Conservation (phyloP, 2,113 vertebrate species). For the Prinia subflava region DNA sequence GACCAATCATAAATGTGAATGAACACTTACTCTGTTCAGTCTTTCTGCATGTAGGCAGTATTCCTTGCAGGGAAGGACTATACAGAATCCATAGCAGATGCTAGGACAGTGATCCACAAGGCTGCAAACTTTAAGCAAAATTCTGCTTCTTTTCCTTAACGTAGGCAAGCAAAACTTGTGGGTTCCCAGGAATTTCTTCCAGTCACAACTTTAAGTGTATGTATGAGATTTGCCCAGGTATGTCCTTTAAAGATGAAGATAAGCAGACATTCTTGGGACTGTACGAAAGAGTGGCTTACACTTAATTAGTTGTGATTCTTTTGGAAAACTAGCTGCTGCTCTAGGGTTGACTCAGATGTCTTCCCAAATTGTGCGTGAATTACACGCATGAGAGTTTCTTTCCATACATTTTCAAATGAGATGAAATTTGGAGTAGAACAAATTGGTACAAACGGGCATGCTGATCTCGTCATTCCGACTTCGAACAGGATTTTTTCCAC, state of each 20-base stretch:
- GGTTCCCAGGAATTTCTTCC: not conserved
- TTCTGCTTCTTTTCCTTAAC: not conserved
- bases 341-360: not conserved
- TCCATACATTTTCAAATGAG: not conserved
- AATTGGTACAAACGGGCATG: not conserved
- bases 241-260: not conserved
- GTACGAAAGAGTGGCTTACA: not conserved
- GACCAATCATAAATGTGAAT: not conserved
- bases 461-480: not conserved
- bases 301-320: not conserved
- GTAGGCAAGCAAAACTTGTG: not conserved
- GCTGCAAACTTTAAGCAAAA: not conserved
- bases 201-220: not conserved
- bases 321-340: not conserved
- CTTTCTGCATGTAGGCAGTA: not conserved
- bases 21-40: not conserved
- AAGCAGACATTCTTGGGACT: not conserved
- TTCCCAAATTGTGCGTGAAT: not conserved
- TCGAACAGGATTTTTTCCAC: not conserved
- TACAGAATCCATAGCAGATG: not conserved
- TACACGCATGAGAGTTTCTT: not conserved
- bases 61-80: not conserved
- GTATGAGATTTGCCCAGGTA: not conserved
- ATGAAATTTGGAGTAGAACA: not conserved
- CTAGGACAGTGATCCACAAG: not conserved